Percentiles rank a stretch among this genome's conserved stretches.
Conservation (phyloP, 2,888 invertebrate species). For the Nezara viridula region DNA sequence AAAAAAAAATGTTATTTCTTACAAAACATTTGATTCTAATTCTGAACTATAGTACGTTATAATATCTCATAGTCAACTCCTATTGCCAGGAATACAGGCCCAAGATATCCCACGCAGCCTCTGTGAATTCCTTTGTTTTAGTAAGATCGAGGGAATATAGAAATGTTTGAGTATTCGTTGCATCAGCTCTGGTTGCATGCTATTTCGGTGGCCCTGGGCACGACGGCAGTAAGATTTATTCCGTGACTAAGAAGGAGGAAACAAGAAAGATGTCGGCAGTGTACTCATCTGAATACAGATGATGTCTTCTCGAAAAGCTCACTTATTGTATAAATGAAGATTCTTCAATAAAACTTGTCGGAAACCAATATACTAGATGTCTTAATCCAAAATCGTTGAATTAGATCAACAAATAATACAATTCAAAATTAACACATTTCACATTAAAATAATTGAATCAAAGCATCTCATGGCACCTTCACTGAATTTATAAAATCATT, state of each 20-base stretch:
- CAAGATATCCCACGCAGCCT: background rate
- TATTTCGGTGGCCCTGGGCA: background rate
- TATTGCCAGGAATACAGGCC: background rate
- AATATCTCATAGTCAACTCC: background rate
- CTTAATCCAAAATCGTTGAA: no score
- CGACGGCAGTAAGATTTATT: background rate
- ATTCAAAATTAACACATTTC: no score
- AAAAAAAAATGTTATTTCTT: no score
- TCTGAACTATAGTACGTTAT: background rate
- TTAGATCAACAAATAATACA: no score
- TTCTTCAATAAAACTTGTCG: background rate
- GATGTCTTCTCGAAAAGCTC: background rate
- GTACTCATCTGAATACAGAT: background rate
- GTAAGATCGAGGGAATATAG: constrained; percentile 5
- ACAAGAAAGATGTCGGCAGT: background rate
- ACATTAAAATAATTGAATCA: no score
- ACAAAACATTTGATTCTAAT: no score
- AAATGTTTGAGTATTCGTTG: background rate
- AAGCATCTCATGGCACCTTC: no score
- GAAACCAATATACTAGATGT: background rate
- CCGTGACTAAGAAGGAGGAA: background rate
- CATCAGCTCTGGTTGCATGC: background rate
- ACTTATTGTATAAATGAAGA: background rate
- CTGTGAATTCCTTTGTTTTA: background rate
- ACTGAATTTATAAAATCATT: no score